These are phyloP conservation scores for Carassius carassius DNA, from an alignment of 2,113 vertebrate species.

Conservation along the genomic window DNA sequence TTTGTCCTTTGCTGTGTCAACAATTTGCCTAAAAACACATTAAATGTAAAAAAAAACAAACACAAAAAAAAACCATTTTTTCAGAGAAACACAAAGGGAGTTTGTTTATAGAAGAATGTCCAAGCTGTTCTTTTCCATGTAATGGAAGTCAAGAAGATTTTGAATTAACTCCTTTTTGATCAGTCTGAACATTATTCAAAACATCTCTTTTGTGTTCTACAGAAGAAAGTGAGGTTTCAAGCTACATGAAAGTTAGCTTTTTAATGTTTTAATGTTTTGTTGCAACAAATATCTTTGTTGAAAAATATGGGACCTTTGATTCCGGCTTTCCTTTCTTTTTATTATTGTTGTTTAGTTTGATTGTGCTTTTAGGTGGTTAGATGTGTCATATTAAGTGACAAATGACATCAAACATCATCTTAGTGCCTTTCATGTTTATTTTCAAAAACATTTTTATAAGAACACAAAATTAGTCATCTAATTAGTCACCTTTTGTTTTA, in stretches of 20 bases:
- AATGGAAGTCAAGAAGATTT: too few species aligned
- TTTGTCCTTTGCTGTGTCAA: constrained; percentile 35
- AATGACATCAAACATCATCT: neutral
- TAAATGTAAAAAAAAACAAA: neutral
- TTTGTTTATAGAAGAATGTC: neutral
- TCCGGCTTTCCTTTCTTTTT: neutral
- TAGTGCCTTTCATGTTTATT: constrained; percentile 19
- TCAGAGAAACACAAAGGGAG: neutral
- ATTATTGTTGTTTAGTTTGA: neutral
- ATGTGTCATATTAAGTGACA: too few species aligned
- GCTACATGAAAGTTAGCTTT: neutral
- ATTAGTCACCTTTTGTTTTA: neutral
- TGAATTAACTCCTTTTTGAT: too few species aligned
- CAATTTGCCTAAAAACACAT: neutral
- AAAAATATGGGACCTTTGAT: neutral
- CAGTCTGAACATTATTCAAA: too few species aligned
- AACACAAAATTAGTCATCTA: neutral
- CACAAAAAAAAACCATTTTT: too few species aligned
- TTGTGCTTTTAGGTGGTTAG: neutral
- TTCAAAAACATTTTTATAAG: constrained; percentile 13
- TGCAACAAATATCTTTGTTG: neutral
- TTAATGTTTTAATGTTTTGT: neutral
- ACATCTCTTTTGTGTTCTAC: too few species aligned
- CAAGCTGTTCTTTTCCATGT: too few species aligned
- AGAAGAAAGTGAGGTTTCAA: too few species aligned